Evolutionary conservation across 2,888 invertebrate species (phyloP).

Genomic region (Sinotaia quadrata): DNA sequence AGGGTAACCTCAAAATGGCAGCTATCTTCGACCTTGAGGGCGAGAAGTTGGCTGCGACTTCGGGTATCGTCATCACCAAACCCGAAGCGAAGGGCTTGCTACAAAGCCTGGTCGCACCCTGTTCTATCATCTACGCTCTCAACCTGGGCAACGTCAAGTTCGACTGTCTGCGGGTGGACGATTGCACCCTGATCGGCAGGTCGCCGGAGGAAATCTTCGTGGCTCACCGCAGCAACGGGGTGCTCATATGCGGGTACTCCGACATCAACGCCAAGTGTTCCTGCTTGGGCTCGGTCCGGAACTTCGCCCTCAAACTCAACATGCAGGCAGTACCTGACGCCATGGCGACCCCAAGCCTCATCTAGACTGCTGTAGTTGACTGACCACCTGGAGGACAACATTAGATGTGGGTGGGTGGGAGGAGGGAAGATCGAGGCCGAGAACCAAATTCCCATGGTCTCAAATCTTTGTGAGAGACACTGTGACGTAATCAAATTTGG

Average conservation of each 20-base stretch:
- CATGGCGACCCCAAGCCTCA: slow-evolving; percentile 32
- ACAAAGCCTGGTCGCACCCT: slow-evolving; percentile 22
- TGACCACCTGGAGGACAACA: too few species aligned
- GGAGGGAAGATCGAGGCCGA: too few species aligned
- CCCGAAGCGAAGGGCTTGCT: slow-evolving; percentile 30
- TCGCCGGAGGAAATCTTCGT: slow-evolving; percentile 31
- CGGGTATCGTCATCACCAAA: slow-evolving; percentile 28
- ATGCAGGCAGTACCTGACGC: slow-evolving; percentile 32
- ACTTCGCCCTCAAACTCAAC: slow-evolving; percentile 34
- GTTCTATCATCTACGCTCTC: slow-evolving; percentile 32
- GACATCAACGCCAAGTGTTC: slow-evolving; percentile 19
- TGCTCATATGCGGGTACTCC: slow-evolving; percentile 38
- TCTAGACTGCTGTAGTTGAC: too few species aligned
- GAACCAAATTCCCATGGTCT: too few species aligned
- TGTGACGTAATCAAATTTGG: too few species aligned
- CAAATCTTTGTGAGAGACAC: too few species aligned
- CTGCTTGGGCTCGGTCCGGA: slow-evolving; percentile 37
- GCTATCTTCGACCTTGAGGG: slow-evolving; percentile 40
- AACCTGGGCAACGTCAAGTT: slow-evolving; percentile 35
- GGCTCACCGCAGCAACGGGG: slow-evolving; percentile 31
- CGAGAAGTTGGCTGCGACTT: slow-evolving; percentile 37
- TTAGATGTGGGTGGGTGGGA: too few species aligned
- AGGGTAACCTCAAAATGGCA: slow-evolving; percentile 41
- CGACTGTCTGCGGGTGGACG: slow-evolving; percentile 37
- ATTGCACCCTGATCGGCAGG: slow-evolving; percentile 37